phyloP scores from a whole-genome alignment of 2,113 vertebrate species.

The Podilymbus podiceps region DNA sequence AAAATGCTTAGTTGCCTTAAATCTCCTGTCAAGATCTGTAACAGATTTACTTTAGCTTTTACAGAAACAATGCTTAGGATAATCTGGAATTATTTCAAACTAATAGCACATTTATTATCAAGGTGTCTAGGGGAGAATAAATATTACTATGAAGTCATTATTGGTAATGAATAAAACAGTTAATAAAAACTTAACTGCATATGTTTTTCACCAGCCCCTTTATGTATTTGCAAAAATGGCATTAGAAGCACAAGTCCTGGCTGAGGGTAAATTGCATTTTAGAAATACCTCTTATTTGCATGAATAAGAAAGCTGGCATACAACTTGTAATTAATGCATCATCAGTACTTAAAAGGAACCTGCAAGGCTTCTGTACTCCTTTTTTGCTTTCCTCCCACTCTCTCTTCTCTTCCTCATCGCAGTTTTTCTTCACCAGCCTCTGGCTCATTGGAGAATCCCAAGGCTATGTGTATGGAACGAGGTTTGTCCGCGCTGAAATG shows the following conservation, averaged over 20 bases:
- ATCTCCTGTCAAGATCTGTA: background rate
- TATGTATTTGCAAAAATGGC: background rate
- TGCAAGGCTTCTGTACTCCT: background rate
- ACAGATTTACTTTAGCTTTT: background rate
- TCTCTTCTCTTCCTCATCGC: background rate
- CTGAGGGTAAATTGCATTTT: background rate
- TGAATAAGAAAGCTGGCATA: background rate
- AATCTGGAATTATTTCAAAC: constrained; percentile 14
- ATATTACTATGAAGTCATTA: constrained; percentile 11
- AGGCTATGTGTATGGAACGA: background rate
- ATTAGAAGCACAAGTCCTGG: background rate
- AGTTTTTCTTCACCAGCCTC: background rate
- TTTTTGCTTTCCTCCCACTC: background rate
- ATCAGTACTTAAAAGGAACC: background rate
- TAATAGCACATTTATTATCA: background rate
- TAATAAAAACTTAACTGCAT: background rate
- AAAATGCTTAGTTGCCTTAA: background rate
- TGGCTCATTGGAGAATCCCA: background rate
- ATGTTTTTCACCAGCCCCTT: background rate
- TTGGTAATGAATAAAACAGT: background rate
- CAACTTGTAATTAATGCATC: background rate
- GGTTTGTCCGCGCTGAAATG: background rate
- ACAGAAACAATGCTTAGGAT: background rate
- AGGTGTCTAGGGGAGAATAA: background rate
- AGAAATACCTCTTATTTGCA: background rate